Conservation (phyloP, 2,888 invertebrate genomes). For the Pocota personata region DNA sequence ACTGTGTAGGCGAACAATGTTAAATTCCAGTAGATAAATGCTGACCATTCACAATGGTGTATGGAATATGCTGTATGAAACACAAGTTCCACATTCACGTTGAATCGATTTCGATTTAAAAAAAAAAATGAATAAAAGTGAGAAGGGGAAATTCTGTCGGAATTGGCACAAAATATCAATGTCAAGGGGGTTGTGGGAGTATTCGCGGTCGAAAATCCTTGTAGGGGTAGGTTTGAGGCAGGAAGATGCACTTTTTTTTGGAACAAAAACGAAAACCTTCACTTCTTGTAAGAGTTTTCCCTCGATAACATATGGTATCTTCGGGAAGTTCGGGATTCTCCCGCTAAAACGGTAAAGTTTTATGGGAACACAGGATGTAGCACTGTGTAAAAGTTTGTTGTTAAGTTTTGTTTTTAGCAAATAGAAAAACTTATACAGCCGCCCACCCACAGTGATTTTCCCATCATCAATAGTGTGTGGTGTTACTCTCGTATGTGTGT, state of each 20-base stretch:
- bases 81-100: constrained; percentile 54
- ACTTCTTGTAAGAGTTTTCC: not conserved
- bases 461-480: constrained; percentile 16
- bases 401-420: not conserved
- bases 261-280: not conserved
- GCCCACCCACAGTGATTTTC: constrained; percentile 34
- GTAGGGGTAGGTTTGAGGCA: constrained; percentile 24
- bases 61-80: constrained; percentile 48
- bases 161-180: constrained; percentile 69
- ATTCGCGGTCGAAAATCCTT: constrained; percentile 15
- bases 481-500: constrained; percentile 25
- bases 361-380: not conserved
- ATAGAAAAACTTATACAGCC: not conserved
- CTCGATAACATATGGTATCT: constrained; percentile 43
- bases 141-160: constrained; percentile 32
- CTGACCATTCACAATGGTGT: constrained; percentile 66
- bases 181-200: constrained; percentile 56
- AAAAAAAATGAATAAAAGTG: not conserved
- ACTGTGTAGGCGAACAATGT: constrained; percentile 14
- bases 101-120: constrained; percentile 47
- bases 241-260: constrained; percentile 19
- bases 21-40: constrained; percentile 19
- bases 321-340: constrained; percentile 33
- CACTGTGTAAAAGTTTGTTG: constrained; percentile 3
- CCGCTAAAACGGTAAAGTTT: constrained; percentile 29